These are phyloP conservation scores for Drosophila eugracilis DNA, from an alignment of 1,140 invertebrate species.

Conservation along the genomic window DNA sequence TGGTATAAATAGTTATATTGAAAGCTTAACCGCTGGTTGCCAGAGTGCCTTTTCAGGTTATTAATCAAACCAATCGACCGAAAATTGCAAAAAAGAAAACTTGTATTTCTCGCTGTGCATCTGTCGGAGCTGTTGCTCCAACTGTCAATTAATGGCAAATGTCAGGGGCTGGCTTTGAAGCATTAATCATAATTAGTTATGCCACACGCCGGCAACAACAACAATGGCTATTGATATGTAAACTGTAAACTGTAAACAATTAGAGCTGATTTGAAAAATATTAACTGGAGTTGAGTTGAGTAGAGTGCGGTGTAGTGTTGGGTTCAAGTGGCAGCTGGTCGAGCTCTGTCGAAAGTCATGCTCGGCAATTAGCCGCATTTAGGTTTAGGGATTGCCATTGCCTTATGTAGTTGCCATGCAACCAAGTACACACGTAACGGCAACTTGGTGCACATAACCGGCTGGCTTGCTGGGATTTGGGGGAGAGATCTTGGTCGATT, in stretches of 20 bases:
- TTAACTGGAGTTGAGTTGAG: constrained; percentile 22
- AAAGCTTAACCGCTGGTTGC: no score
- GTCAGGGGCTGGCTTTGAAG: constrained; percentile 64
- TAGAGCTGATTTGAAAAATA: constrained; percentile 73
- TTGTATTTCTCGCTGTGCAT: constrained; percentile 9
- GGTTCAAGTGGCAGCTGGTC: constrained; percentile 69
- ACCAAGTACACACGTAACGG: constrained; percentile 63
- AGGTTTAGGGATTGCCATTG: constrained; percentile 51
- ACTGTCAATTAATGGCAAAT: constrained; percentile 77
- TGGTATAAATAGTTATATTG: no score
- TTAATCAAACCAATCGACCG: no score
- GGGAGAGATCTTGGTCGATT: constrained; percentile 56
- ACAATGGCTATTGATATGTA: constrained; percentile 66
- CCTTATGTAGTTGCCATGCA: constrained; percentile 41
- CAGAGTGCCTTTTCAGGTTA: no score
- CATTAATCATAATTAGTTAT: constrained; percentile 83
- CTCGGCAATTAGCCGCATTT: constrained; percentile 70
- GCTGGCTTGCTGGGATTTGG: constrained; percentile 41
- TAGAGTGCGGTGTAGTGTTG: constrained; percentile 24
- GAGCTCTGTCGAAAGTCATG: constrained; percentile 77
- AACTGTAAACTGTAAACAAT: constrained; percentile 81
- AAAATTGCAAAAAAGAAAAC: not conserved
- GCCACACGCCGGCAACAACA: constrained; percentile 66
- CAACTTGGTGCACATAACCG: constrained; percentile 62
- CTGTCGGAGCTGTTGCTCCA: constrained; percentile 30